A percentile compares a stretch with the other conserved stretches of the same genome.
phyloP scores from a whole-genome alignment of 2,888 invertebrate genomes.

The Dasypogon diadema region DNA sequence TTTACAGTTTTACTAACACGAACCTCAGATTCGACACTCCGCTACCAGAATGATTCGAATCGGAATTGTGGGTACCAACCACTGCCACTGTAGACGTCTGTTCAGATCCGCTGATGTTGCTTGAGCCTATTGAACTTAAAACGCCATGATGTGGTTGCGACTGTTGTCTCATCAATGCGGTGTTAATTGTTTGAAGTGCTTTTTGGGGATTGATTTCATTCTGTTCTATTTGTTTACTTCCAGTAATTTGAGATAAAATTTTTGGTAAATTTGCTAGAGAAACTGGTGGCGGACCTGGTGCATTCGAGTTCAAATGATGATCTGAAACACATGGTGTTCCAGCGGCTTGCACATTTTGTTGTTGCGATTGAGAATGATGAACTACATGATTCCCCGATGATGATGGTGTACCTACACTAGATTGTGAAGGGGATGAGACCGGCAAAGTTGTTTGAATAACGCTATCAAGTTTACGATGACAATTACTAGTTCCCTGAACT shows the following conservation, averaged over 20 bases:
- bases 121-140: conserved; percentile 38
- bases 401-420: conserved; percentile 30
- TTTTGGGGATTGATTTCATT: conserved; percentile 71
- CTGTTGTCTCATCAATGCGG: conserved; percentile 62
- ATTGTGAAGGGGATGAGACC: conserved; percentile 55
- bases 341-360: conserved; percentile 56
- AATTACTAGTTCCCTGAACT: conserved; percentile 52
- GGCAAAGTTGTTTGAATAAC: conserved; percentile 55
- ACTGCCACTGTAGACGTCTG: conserved; percentile 42
- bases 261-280: conserved; percentile 69
- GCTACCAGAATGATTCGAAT: conserved; percentile 63
- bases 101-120: conserved; percentile 48
- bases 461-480: conserved; percentile 55
- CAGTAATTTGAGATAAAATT: conserved; percentile 70
- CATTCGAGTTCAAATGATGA: conserved; percentile 67
- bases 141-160: conserved; percentile 55
- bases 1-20: too few species aligned
- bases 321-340: conserved; percentile 60
- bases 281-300: conserved; percentile 66
- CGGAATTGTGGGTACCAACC: conserved; percentile 53
- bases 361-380: conserved; percentile 53
- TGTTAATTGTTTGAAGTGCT: conserved; percentile 72
- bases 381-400: conserved; percentile 31
- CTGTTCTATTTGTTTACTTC: conserved; percentile 66
- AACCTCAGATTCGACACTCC: conserved; percentile 64